Evolutionary conservation across 2,113 vertebrate species (phyloP), one percentile per base, ranked within the genome.

Genomic region (Oryzias woworae): DNA sequence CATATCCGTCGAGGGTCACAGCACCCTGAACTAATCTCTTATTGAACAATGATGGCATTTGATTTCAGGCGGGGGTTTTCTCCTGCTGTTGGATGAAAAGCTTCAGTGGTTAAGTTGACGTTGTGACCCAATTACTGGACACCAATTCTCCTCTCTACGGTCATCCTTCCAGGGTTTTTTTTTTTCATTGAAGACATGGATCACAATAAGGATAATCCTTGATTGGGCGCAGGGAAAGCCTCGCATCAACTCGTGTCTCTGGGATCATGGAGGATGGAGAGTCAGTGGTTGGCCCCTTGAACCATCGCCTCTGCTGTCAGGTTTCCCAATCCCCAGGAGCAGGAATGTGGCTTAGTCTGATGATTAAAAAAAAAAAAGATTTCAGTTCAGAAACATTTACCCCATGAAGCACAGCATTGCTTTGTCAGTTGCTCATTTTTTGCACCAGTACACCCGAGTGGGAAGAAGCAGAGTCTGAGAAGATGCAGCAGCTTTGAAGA

Each of bases 1-100:
- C 87, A 73, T 78, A 81, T 88, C 79, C 73, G 66, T 80, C 75
- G 63, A 85, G 84, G 88, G 88, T 90, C 88, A 81, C 41, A 18
- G 72, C 79, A 44, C 58, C 77, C 60, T 80, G 81, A 76, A 77
- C 85, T 66, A 80, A 85, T 87, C 82, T 79, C 63, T 77, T 14
- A 28, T 64, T 13, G 68, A 75, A 90, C 88, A 90, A 89, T 72
- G 84, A 75, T 41, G 76, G 45, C 85, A 77, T 90, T 89, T 88
- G 62, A 88, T 89, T 85, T 82, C 61, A 13, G n/a, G 66, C 43
- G 24, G 13, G 13, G 26, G 7, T 67, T 82, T 81, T 65, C 75
- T 78, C 65, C 73, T 60, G 3, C 24, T 7, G 42, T 22, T 10
- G 67, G 55, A 71, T 64, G 58, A 72, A 70, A 77, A 74, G 71